phyloP scores from a whole-genome alignment of 2,797 vertebrate species.

The Micrastur ruficollis region DNA sequence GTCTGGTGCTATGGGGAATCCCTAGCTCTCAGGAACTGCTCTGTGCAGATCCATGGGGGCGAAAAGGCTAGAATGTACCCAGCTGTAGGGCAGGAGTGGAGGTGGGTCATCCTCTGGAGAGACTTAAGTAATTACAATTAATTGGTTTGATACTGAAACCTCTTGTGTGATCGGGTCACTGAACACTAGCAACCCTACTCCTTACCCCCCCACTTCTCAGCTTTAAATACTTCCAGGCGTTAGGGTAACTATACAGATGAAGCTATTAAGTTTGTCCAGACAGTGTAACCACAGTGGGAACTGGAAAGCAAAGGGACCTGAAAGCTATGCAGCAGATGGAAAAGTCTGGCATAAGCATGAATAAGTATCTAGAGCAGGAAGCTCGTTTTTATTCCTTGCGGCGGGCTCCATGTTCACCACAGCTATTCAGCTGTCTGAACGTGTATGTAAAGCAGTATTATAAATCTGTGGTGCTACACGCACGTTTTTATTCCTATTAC shows the following conservation, averaged over 20 bases:
- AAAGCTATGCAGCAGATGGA: neutral
- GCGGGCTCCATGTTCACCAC: neutral
- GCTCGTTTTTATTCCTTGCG: conserved; percentile 33
- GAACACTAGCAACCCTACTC: neutral
- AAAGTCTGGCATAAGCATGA: neutral
- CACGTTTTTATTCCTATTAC: conserved; percentile 62
- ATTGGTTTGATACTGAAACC: neutral
- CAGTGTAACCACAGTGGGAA: neutral
- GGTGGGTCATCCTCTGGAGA: neutral
- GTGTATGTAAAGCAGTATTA: conserved; percentile 44
- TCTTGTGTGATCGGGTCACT: neutral
- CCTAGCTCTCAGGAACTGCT: neutral
- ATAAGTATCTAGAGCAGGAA: neutral
- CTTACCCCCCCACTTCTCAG: neutral
- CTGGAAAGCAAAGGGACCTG: neutral
- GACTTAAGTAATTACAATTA: neutral
- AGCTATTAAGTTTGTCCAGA: neutral
- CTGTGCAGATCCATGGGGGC: neutral
- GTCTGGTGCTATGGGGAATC: neutral
- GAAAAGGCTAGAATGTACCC: neutral
- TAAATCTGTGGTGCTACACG: conserved; percentile 45
- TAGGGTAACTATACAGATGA: neutral
- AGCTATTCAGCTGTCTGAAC: conserved; percentile 42
- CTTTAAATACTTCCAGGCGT: neutral
- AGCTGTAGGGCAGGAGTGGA: neutral